Base-by-base conservation (phyloP, 2,113 vertebrate species). In the Polypterus senegalus region DNA sequence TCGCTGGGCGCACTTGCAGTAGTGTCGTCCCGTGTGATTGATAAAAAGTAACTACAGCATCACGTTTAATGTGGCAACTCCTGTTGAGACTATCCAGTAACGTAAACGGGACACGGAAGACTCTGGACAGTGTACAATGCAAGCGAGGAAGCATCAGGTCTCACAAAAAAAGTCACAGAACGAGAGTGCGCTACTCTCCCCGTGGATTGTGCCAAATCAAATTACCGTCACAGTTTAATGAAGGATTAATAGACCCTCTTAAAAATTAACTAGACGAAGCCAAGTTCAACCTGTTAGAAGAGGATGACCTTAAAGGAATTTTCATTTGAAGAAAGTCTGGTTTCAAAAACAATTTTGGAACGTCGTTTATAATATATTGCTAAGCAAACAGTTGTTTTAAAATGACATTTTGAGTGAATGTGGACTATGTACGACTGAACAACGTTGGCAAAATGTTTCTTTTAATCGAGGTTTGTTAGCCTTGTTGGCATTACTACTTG, bases 401-500 rank as follows among this genome's bases (percentile, higher is more conserved):
- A 79, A 66, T 62, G 64, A 5, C 73, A 53, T 54, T 45, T 6
- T 52, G 45, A 71, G 70, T 27, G 27, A 27, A 27, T 60, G 71
- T 77, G 76, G 65, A 76, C 80, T 81, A 75, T 74, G 83, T 83
- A 79, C 70, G 66, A 75, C 69, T 74, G 71, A 72, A 75, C 62
- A 78, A 79, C 71, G 73, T 63, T 65, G 69, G 82, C 66, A 68
- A 71, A 63, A 66, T 71, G 78, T 73, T 59, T 51, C 76, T 68
- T 81, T 79, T 77, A 76, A 80, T 81, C 72, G 83, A 59, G 56
- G 58, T 69, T 76, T 81, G 62, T 66, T 65, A 75, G 77, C 86
- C 86, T 84, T 77, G 67, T 71, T 78, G 77, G 87, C 89, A 86
- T 85, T 82, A 81, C 84, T 93, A 97, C 92, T 98, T 97, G 95